phyloP scores from a whole-genome alignment of 1,140 invertebrate species.

The Drosophila nebulosa region DNA sequence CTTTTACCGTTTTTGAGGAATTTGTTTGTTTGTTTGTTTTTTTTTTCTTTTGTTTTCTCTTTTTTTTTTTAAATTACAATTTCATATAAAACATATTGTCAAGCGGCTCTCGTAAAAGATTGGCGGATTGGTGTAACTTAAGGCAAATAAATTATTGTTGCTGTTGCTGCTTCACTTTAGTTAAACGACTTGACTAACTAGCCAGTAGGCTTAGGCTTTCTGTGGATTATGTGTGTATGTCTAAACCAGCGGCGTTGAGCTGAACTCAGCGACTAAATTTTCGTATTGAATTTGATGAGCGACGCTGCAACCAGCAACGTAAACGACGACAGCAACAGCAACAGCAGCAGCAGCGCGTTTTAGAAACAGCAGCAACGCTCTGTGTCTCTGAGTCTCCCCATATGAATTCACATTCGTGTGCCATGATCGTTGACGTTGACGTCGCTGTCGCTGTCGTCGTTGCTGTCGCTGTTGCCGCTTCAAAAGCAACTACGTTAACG shows the following conservation, averaged over 20 bases:
- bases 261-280: constrained; percentile 72
- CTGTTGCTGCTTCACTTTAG: no score
- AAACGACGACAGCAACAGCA: background rate
- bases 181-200: background rate
- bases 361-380: background rate
- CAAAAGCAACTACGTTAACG: no score
- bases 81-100: no score
- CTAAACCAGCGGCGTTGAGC: constrained; percentile 71
- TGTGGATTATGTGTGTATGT: constrained; percentile 9
- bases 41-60: no score
- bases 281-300: constrained; percentile 52
- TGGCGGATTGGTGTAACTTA: no score
- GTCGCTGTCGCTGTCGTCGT: background rate
- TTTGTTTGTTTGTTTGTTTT: no score
- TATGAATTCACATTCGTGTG: background rate
- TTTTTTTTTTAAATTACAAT: no score
- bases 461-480: no score
- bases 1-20: no score
- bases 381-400: background rate
- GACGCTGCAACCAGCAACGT: constrained; percentile 25
- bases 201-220: constrained; percentile 15
- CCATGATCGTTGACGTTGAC: background rate
- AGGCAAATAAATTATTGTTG: no score
- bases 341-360: background rate
- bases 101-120: no score